Evolutionary conservation across 2,888 invertebrate genomes (phyloP).

Genomic region (Yponomeuta evonymella): DNA sequence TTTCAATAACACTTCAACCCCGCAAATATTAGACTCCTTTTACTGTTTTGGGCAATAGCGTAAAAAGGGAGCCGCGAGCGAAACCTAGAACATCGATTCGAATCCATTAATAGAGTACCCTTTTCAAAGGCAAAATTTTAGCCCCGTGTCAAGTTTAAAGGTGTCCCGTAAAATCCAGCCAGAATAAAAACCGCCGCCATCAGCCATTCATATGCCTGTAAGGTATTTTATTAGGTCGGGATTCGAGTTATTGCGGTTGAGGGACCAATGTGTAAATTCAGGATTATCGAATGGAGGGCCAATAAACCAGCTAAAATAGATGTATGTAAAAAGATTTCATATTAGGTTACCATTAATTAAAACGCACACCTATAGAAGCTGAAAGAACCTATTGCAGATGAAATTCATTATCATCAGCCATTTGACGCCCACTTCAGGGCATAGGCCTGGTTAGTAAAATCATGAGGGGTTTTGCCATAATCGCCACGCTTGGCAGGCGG

Average conservation of each 20-base stretch:
- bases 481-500: too few species aligned
- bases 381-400: too few species aligned
- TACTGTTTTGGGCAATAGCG: too few species aligned
- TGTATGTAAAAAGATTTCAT: too few species aligned
- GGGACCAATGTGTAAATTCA: not conserved
- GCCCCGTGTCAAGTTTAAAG: not conserved
- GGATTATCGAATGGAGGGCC: not conserved
- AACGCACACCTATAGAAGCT: too few species aligned
- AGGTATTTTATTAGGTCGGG: not conserved
- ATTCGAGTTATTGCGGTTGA: not conserved
- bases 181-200: not conserved
- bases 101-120: not conserved
- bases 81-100: not conserved
- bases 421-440: too few species aligned
- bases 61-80: not conserved
- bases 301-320: not conserved
- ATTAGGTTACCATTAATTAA: too few species aligned
- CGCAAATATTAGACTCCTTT: too few species aligned
- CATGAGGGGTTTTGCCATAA: too few species aligned
- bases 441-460: too few species aligned
- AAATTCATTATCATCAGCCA: too few species aligned
- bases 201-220: not conserved
- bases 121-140: not conserved
- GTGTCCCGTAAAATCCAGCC: not conserved
- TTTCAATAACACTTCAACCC: too few species aligned